Conservation (phyloP, 1,140 invertebrate genomes). For the Drosophila ficusphila region DNA sequence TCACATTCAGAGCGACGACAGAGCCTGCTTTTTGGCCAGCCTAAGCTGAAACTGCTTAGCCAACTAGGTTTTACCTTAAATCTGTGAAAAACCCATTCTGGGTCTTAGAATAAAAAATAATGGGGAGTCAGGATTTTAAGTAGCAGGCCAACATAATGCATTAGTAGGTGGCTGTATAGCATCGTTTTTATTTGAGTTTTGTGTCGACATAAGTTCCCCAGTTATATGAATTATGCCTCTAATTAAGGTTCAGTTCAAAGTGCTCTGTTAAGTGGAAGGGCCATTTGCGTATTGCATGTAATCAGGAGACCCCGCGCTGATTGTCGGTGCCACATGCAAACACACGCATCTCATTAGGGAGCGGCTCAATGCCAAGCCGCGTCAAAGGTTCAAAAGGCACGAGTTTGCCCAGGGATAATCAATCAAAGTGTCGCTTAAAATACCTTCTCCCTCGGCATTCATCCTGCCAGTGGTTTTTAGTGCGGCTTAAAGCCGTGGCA, state of each 20-base stretch:
- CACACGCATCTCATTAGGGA: constrained; percentile 30
- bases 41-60: background rate
- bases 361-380: background rate
- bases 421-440: constrained; percentile 38
- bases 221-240: too few relatives aligned
- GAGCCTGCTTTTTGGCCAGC: background rate
- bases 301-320: background rate
- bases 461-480: background rate
- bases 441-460: background rate
- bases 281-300: too few relatives aligned
- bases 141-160: too few relatives aligned
- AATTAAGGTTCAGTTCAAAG: too few relatives aligned
- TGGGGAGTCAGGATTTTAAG: too few relatives aligned
- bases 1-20: background rate
- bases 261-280: too few relatives aligned
- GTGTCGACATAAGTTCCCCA: too few relatives aligned
- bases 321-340: constrained; percentile 2
- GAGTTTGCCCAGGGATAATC: constrained; percentile 26
- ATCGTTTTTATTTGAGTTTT: too few relatives aligned
- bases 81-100: too few relatives aligned
- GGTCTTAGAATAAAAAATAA: too few relatives aligned
- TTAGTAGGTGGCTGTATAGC: too few relatives aligned
- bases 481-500: constrained; percentile 19
- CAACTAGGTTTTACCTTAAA: too few relatives aligned
- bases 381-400: constrained; percentile 11